A percentile compares a stretch with the other conserved stretches of the same genome.
These are phyloP conservation scores for Parazoanthus atlanticus DNA, from an alignment of 92 coral and sea anemone genomes.

Conservation along the genomic window DNA sequence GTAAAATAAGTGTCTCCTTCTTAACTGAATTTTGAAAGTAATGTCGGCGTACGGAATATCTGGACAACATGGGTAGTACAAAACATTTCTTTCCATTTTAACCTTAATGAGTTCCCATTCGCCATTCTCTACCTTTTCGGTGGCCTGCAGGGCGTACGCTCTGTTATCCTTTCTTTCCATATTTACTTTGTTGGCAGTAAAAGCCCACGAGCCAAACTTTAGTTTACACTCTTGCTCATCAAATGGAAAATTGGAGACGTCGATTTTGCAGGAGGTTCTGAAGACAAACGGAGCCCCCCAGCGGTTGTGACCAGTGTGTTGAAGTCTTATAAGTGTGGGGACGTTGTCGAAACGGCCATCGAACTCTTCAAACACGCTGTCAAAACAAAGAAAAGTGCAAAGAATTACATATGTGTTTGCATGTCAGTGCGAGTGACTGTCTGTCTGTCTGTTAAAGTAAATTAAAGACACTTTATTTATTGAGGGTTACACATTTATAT, in stretches of 20 bases:
- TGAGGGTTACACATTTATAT: too few species aligned
- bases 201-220: slow-evolving; percentile 85
- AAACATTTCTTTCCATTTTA: slow-evolving; percentile 39
- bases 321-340: slow-evolving; percentile 62
- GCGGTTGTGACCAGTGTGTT: slow-evolving; percentile 55
- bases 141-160: slow-evolving; percentile 50
- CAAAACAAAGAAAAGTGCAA: not conserved
- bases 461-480: too few species aligned
- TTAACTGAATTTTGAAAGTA: slow-evolving; percentile 59
- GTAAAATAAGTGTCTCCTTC: slow-evolving; percentile 75
- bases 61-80: slow-evolving; percentile 64
- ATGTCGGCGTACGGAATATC: slow-evolving; percentile 60
- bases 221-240: slow-evolving; percentile 71
- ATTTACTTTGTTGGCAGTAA: slow-evolving; percentile 48
- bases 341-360: slow-evolving; percentile 87
- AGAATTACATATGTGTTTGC: not conserved
- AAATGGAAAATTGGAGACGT: slow-evolving; percentile 78
- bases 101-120: slow-evolving; percentile 76
- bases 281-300: slow-evolving; percentile 91
- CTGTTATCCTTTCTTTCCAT: slow-evolving; percentile 33
- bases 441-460: not conserved
- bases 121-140: slow-evolving; percentile 67
- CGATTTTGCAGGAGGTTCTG: slow-evolving; percentile 73
- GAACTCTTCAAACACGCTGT: slow-evolving; percentile 88
- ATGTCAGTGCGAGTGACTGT: not conserved